Evolutionary conservation across 2,888 invertebrate species (phyloP).

Genomic region (Erebia palarica): DNA sequence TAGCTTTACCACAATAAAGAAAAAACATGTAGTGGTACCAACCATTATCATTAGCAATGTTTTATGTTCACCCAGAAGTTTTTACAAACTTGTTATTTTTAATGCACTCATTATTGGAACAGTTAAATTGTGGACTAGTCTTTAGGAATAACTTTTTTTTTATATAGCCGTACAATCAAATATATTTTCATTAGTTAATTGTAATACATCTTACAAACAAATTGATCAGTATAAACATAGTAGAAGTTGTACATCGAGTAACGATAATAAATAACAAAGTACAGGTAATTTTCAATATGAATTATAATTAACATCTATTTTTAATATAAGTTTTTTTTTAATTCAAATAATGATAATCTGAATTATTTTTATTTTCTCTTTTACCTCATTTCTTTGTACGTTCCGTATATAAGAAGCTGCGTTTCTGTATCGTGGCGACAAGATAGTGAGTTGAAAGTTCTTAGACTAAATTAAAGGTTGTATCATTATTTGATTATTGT

Average conservation of each 20-base stretch:
- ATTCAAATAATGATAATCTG: slow-evolving; percentile 67
- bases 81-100: slow-evolving; percentile 31
- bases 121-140: slow-evolving; percentile 41
- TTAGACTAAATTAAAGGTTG: neutral
- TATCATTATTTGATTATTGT: neutral
- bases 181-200: slow-evolving; percentile 67
- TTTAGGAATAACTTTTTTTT: slow-evolving; percentile 37
- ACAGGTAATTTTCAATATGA: slow-evolving; percentile 72
- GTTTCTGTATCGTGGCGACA: slow-evolving; percentile 12
- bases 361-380: slow-evolving; percentile 57
- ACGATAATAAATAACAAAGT: slow-evolving; percentile 75
- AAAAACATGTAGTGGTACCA: slow-evolving; percentile 31
- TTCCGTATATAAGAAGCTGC: slow-evolving; percentile 34
- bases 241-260: slow-evolving; percentile 72
- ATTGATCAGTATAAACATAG: slow-evolving; percentile 41
- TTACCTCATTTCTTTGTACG: slow-evolving; percentile 45
- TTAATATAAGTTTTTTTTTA: slow-evolving; percentile 70
- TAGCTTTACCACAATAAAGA: slow-evolving; percentile 38
- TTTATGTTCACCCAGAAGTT: slow-evolving; percentile 32
- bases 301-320: slow-evolving; percentile 71
- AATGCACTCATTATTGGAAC: slow-evolving; percentile 33
- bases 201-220: slow-evolving; percentile 61
- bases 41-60: slow-evolving; percentile 34
- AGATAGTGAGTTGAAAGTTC: neutral
- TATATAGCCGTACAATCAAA: slow-evolving; percentile 39